These are phyloP conservation scores for Melitaea cinxia DNA, from an alignment of 1,140 invertebrate species.

Conservation along the genomic window DNA sequence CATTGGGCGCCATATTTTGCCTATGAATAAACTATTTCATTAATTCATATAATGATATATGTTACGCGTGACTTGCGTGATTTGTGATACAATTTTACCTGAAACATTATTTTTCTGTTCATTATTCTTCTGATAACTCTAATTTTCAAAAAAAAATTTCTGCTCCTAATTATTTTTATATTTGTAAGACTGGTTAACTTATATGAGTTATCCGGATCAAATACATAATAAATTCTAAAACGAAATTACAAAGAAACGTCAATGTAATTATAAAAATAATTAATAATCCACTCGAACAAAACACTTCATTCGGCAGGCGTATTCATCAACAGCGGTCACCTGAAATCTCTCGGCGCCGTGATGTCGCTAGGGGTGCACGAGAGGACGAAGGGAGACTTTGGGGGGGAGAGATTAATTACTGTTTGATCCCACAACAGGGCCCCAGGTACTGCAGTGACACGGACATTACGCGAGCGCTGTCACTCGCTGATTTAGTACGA, in stretches of 20 bases:
- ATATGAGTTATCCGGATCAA: too few species aligned
- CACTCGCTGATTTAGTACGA: slow-evolving; percentile 52
- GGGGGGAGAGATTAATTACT: slow-evolving; percentile 65
- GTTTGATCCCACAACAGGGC: slow-evolving; percentile 53
- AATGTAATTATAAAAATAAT: slow-evolving; percentile 8
- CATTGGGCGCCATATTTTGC: slow-evolving; percentile 4
- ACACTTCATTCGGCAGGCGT: slow-evolving; percentile 19
- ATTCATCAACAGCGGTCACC: slow-evolving; percentile 41
- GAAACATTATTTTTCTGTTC: too few species aligned
- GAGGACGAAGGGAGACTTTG: slow-evolving; percentile 7
- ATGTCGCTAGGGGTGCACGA: slow-evolving; percentile 36
- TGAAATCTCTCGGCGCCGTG: slow-evolving; percentile 46
- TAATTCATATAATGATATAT: background rate
- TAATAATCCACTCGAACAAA: slow-evolving; percentile 17
- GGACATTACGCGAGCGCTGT: slow-evolving; percentile 42
- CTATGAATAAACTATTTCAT: background rate
- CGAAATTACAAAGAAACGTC: too few species aligned
- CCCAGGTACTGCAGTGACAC: slow-evolving; percentile 52
- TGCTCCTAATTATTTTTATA: too few species aligned
- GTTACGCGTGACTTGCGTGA: too few species aligned
- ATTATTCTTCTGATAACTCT: too few species aligned
- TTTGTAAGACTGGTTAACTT: too few species aligned
- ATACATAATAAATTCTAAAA: too few species aligned
- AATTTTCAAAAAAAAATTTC: too few species aligned
- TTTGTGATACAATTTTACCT: too few species aligned